Conservation (phyloP, 2,113 vertebrate genomes). For the Xiphophorus maculatus region DNA sequence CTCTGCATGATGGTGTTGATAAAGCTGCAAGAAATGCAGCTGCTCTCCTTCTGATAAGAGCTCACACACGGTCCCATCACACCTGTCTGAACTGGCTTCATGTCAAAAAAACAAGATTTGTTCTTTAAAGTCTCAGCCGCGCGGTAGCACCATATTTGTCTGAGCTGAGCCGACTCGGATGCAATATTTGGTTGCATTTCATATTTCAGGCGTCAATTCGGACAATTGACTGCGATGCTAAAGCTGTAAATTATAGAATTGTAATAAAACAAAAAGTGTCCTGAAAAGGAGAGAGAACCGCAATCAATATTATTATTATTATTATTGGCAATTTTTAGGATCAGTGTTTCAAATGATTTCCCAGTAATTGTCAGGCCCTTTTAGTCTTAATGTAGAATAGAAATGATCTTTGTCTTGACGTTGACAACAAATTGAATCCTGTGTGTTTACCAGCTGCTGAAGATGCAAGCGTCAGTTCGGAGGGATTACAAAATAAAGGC, state of each 20-base stretch:
- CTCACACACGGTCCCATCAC: not conserved
- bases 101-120: not conserved
- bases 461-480: not conserved
- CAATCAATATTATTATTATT: not conserved
- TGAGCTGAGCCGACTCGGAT: not conserved
- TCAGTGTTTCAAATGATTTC: not conserved
- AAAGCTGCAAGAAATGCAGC: not conserved
- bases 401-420: not conserved
- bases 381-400: not conserved
- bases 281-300: not conserved
- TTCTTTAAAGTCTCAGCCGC: not conserved
- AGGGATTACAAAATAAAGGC: not conserved
- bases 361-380: not conserved
- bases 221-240: not conserved
- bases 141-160: not conserved
- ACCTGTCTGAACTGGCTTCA: not conserved
- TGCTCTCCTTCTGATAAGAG: not conserved
- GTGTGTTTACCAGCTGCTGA: not conserved
- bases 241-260: not conserved
- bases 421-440: not conserved
- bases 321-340: not conserved
- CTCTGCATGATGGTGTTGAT: not conserved
- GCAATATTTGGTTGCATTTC: too few species aligned
- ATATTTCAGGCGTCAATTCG: not conserved
- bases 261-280: not conserved